Percentiles rank a stretch among this genome's conserved stretches.
These are phyloP conservation scores for Panulirus ornatus DNA, from an alignment of 1,140 invertebrate genomes.

Conservation along the genomic window DNA sequence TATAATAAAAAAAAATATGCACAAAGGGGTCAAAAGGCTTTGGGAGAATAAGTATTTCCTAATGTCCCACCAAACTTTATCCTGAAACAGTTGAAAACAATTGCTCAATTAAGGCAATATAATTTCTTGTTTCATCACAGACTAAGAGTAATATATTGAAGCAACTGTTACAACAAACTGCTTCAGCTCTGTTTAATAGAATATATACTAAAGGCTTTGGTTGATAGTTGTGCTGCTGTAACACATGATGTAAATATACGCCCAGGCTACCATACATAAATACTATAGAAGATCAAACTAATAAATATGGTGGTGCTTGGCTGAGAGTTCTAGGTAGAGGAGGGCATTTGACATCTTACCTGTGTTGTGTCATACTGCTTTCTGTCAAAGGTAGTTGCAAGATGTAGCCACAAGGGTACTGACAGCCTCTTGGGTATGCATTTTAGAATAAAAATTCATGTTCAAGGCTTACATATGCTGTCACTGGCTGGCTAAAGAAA, in stretches of 20 bases:
- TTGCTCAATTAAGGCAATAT: constrained; percentile 21
- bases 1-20: not conserved
- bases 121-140: constrained; percentile 20
- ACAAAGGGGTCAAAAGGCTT: not conserved
- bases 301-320: constrained; percentile 20
- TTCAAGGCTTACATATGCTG: not conserved
- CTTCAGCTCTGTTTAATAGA: constrained; percentile 22
- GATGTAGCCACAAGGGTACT: not conserved
- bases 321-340: not conserved
- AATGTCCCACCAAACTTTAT: not conserved
- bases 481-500: not conserved
- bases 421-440: not conserved
- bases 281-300: not conserved
- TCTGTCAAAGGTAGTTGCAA: not conserved
- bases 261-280: not conserved
- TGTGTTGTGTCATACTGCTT: not conserved
- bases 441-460: not conserved
- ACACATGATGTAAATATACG: constrained; percentile 17
- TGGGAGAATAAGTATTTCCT: not conserved
- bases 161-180: constrained; percentile 19
- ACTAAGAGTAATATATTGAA: constrained; percentile 14
- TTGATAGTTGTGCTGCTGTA: constrained; percentile 38
- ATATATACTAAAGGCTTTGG: constrained; percentile 32
- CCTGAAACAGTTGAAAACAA: constrained; percentile 31
- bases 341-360: not conserved